Conservation (phyloP, 2,113 vertebrate genomes). For the Isurus oxyrinchus region DNA sequence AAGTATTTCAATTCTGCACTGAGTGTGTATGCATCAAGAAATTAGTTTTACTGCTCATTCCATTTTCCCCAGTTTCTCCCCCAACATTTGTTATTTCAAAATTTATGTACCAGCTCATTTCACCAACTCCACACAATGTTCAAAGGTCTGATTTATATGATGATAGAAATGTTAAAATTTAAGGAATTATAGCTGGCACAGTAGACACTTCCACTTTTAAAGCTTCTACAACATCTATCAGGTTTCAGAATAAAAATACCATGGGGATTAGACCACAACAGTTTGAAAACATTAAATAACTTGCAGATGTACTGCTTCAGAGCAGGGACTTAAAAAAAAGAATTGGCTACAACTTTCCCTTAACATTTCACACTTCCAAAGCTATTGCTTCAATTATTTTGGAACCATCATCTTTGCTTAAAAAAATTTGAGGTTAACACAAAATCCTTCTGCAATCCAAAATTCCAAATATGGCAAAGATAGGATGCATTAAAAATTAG, state of each 20-base stretch:
- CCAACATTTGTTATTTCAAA: neutral
- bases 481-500: neutral
- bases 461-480: slow-evolving; percentile 31
- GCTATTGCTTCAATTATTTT: slow-evolving; percentile 2
- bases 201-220: neutral
- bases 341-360: neutral
- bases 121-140: neutral
- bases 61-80: neutral
- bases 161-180: neutral
- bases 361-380: neutral
- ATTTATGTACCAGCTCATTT: neutral
- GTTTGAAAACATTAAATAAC: neutral
- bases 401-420: neutral
- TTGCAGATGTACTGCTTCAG: slow-evolving; percentile 4
- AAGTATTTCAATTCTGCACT: neutral
- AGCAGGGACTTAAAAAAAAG: neutral
- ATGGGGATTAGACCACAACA: neutral
- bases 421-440: neutral
- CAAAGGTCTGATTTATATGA: neutral
- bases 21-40: neutral
- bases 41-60: neutral
- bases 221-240: neutral
- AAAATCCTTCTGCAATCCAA: neutral
- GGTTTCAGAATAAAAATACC: neutral
- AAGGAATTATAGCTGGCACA: neutral